Evolutionary conservation across 1,140 invertebrate species (phyloP), one percentile per base, ranked within the genome.

Genomic region (Platyscapa corneri): DNA sequence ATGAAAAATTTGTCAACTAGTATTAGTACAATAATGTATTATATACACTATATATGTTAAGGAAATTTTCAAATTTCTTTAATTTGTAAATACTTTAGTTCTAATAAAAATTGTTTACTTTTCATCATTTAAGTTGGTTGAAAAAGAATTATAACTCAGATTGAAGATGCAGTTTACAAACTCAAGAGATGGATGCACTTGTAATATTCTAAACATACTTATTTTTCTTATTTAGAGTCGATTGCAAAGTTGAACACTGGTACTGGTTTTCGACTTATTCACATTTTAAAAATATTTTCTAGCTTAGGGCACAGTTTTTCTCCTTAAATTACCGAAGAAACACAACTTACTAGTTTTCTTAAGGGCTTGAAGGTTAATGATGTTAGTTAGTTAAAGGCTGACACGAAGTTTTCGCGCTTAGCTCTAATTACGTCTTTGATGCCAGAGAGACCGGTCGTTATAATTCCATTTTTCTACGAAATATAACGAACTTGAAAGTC

Each of bases 391-490:
- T 82, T 72, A 82, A 32, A 67, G 30, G 46, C 30, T 34, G 42
- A 34, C 30, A 23, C 46, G 42, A 46, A 39, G 39, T 67, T 27
- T 37, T 46, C 0, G 32, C 65, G 18, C n/a, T 82, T 18, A 20
- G 14, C 37, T 82, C 20, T 84, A 77, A 84, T 77, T 78, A 78
- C 42, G 18, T 78, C 65, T 76, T 76, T 53, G 65, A 70, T 16
- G 39, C 30, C 20, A n/a, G 53, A 64, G 8, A 79, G n/a, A 23
- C 16, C 27, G 5, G 7, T 79, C 77, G 23, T 81, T 81, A 81
- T 70, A 20, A 81, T 81, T 81, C 64, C 39, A 81, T 46, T 67
- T 81, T 81, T 67, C 42, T 30, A 78, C 65, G 37, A 30, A 5
- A 39, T 32, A 42, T 64, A 56, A 81, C n/a, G 60, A 46, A 14